Percentiles rank a stretch among this genome's conserved stretches.
Evolutionary conservation across 2,888 invertebrate species (phyloP).

Genomic region (Caenorhabditis wallacei): DNA sequence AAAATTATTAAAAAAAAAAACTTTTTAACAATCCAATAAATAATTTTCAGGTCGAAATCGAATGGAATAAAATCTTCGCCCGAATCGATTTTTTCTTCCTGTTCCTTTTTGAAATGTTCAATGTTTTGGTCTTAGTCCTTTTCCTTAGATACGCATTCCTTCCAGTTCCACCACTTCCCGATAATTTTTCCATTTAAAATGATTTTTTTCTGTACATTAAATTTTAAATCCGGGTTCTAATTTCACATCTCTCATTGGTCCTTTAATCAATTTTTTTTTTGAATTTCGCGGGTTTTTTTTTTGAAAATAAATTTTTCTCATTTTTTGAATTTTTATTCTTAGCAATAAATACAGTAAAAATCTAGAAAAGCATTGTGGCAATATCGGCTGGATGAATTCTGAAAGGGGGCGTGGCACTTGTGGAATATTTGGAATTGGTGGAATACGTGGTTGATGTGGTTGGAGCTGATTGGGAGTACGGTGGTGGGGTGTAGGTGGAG

Average conservation of each 20-base stretch:
- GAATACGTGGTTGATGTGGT: neutral
- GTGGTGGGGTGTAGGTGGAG: conserved; percentile 11
- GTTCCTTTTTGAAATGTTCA: conserved; percentile 79
- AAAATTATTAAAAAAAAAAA: too few relatives aligned
- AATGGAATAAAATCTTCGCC: conserved; percentile 80
- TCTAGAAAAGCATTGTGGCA: conserved; percentile 53
- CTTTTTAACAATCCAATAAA: too few relatives aligned
- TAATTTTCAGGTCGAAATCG: conserved; percentile 77
- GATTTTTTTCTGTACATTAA: conserved; percentile 16
- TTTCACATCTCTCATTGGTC: neutral
- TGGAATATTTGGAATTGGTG: neutral
- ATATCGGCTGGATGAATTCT: conserved; percentile 49
- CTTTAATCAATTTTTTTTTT: neutral
- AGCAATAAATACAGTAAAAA: neutral
- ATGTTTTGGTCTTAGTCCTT: conserved; percentile 76
- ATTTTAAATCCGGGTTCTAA: neutral
- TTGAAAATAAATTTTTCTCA: neutral
- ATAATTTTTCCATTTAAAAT: conserved; percentile 68
- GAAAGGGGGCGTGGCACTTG: neutral
- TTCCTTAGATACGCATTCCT: conserved; percentile 81
- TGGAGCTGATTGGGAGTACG: conserved; percentile 35
- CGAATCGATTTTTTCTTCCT: conserved; percentile 80
- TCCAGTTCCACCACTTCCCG: conserved; percentile 76
- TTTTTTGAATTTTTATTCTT: neutral
- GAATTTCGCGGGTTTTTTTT: neutral